Conservation (phyloP, 2,797 vertebrate species). For the Periophthalmus magnuspinnatus region DNA sequence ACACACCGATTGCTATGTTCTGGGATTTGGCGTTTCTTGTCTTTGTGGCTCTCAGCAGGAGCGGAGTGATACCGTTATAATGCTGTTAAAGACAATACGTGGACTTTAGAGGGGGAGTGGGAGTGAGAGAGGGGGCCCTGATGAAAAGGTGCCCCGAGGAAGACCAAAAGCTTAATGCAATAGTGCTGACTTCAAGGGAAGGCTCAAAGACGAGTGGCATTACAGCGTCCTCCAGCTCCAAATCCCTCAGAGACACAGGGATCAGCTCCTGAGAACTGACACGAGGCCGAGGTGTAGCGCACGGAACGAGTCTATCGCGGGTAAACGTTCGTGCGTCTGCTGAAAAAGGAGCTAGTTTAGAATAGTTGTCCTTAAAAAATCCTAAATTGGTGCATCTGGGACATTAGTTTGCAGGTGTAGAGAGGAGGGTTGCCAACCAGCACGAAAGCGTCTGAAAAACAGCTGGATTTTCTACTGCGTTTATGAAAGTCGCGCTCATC, state of each 20-base stretch:
- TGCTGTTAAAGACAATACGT: constrained; percentile 83
- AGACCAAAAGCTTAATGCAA: constrained; percentile 75
- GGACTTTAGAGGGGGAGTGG: constrained; percentile 67
- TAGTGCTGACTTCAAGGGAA: constrained; percentile 76
- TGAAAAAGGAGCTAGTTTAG: no score
- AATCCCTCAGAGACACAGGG: constrained; percentile 64
- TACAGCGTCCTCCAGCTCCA: constrained; percentile 59
- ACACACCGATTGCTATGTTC: constrained; percentile 68
- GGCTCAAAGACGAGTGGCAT: constrained; percentile 71
- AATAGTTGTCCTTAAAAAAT: no score
- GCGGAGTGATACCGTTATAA: constrained; percentile 81
- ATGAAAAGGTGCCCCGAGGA: constrained; percentile 76
- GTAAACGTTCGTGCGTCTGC: no score
- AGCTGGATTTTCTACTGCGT: no score
- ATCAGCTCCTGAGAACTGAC: constrained; percentile 50
- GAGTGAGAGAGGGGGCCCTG: constrained; percentile 51
- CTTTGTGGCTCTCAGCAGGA: constrained; percentile 81
- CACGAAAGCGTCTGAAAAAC: no score
- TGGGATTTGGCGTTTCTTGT: constrained; percentile 74
- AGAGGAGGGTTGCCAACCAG: no score
- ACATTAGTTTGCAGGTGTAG: no score
- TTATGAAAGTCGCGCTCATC: no score
- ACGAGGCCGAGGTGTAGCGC: constrained; percentile 27
- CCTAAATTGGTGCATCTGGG: no score
- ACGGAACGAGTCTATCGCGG: constrained; percentile 20